Evolutionary conservation across 2,797 vertebrate genomes (phyloP).

Genomic region (Chaetophractus vellerosus): DNA sequence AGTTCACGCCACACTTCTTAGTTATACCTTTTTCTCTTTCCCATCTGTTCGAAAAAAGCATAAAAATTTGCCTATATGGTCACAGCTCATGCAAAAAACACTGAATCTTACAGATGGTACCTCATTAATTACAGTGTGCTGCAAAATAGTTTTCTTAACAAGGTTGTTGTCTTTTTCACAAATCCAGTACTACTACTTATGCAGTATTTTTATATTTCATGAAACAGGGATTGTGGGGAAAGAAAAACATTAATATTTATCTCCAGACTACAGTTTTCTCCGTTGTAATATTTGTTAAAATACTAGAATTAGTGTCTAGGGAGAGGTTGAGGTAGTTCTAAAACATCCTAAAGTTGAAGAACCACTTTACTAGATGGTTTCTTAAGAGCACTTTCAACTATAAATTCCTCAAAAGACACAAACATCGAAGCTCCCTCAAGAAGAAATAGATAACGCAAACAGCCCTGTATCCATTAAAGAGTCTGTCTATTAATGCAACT

Average conservation of each 20-base stretch:
- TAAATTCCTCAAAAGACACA: conserved; percentile 31
- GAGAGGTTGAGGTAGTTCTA: neutral
- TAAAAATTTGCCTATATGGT: conserved; percentile 53
- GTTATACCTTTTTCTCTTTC: conserved; percentile 45
- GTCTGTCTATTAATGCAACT: neutral
- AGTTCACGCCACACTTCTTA: conserved; percentile 46
- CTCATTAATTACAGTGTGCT: conserved; percentile 73
- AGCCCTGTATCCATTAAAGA: neutral
- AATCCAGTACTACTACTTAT: neutral
- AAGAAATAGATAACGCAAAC: neutral
- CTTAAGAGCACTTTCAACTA: neutral
- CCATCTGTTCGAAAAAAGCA: conserved; percentile 63
- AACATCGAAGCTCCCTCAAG: neutral
- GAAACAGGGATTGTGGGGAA: conserved; percentile 19
- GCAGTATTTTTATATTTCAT: conserved; percentile 51
- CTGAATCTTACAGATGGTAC: conserved; percentile 70
- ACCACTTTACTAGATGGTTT: neutral
- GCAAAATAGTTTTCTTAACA: conserved; percentile 71
- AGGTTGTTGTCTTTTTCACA: conserved; percentile 52
- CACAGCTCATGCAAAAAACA: conserved; percentile 39
- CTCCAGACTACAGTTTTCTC: neutral
- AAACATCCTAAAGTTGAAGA: neutral
- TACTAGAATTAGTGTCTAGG: neutral
- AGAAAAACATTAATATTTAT: conserved; percentile 42
- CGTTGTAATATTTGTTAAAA: neutral